Base-by-base conservation (phyloP, 2,888 invertebrate species). In the Ceriagrion tenellum region DNA sequence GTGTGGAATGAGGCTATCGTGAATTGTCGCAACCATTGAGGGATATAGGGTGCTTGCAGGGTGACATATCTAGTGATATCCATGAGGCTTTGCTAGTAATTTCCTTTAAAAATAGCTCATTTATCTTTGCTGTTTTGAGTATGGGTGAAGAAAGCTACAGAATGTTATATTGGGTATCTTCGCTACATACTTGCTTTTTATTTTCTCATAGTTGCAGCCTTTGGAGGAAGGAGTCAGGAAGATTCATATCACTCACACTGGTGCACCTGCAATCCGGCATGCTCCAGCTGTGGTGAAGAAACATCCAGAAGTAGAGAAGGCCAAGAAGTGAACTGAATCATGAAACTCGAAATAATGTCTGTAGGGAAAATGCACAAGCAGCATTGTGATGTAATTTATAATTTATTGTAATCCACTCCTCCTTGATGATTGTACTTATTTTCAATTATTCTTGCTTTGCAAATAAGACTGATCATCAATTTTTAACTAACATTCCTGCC, bases 231-330 rank as follows among this genome's bases (percentile, higher is more conserved):
- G 74, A 23, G 56, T 56, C 47, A 35, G 81, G 3, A 23, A 55
- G 10, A 81, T 95, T 69, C 95, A 81, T 16, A 95, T 95, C 35
- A 20, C 81, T 18, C 69, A 74, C 47, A 95, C 95, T 55, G 47
- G 63, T 26, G 81, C 30, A 6, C 95, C 95, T 47, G 95, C 95
- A 13, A 81, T 95, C 10, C 81, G 69, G 55, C 18, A 55, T 69
- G 95, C 69, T 3, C 40, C 59, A 74, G 35, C 81, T 35, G 16
- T 35, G 35, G 13, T 35, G n/a, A 16, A 30, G 26, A 81, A 81
- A 35, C 81, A 81, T 10, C 81, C 81, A 18, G 81, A 35, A 13
- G 18, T 35, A 30, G 81, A 81, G 30, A 81, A 81, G 69, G 4
- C 69, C 81, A 30, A 35, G 35, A 81, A 81, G 81, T 81, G 81